These are phyloP conservation scores for Panulirus ornatus DNA, from an alignment of 1,140 invertebrate genomes.

Conservation along the genomic window DNA sequence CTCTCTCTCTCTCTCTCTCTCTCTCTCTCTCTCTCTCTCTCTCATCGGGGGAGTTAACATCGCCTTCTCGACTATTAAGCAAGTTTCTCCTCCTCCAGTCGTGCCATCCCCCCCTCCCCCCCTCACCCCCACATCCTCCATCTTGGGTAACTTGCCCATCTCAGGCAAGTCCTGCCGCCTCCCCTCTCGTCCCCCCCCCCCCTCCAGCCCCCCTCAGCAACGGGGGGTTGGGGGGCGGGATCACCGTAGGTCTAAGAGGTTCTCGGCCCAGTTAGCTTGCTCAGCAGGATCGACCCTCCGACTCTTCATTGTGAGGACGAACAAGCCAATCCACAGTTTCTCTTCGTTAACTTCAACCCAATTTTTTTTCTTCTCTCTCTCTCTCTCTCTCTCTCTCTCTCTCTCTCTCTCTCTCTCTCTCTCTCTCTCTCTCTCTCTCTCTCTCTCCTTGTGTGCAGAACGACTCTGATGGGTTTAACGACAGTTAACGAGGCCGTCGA, in stretches of 20 bases:
- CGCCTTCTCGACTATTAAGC: not conserved
- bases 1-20: not conserved
- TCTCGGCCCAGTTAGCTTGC: slow-evolving; percentile 44
- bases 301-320: slow-evolving; percentile 40
- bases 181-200: not conserved
- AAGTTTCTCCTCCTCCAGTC: not conserved
- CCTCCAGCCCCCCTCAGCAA: not conserved
- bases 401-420: slow-evolving; percentile 27
- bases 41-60: not conserved
- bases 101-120: not conserved
- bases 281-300: slow-evolving; percentile 58
- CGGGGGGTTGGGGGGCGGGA: no score
- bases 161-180: no score
- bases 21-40: not conserved
- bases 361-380: slow-evolving; percentile 52
- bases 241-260: slow-evolving; percentile 56
- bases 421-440: slow-evolving; percentile 12
- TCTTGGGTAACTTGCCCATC: not conserved
- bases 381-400: slow-evolving; percentile 33
- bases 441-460: no score
- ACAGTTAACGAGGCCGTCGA: slow-evolving; percentile 14
- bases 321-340: slow-evolving; percentile 57
- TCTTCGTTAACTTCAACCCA: slow-evolving; percentile 61
- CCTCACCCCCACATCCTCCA: slow-evolving; percentile 2
- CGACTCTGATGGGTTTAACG: slow-evolving; percentile 57